phyloP scores from a whole-genome alignment of 1,140 invertebrate genomes.

The Conus ventricosus region DNA sequence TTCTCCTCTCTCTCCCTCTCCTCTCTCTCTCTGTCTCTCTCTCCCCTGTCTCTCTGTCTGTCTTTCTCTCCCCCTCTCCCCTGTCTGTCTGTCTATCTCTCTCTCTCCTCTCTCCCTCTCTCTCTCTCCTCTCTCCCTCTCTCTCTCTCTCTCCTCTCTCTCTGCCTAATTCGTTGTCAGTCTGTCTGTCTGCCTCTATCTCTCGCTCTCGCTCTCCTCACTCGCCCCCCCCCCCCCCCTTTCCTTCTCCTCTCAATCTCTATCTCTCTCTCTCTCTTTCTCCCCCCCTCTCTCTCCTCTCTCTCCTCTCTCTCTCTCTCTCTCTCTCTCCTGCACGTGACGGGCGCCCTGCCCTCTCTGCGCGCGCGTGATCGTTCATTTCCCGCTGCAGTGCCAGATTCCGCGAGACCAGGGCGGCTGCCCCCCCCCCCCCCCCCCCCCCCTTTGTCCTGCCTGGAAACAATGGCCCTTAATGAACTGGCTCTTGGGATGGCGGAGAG shows the following conservation, averaged over 20 bases:
- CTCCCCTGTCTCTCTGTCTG: background rate
- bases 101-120: background rate
- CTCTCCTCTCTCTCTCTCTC: background rate
- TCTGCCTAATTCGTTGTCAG: background rate
- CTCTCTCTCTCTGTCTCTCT: background rate
- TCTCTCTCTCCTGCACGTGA: background rate
- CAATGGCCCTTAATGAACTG: slow-evolving; percentile 25
- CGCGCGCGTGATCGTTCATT: slow-evolving; percentile 10
- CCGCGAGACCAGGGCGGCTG: background rate
- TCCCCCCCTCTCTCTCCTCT: background rate
- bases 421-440: background rate
- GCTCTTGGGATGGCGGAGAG: background rate
- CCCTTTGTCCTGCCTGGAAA: slow-evolving; percentile 11
- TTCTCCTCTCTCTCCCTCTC: background rate
- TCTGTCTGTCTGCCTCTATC: background rate
- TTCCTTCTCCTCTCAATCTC: background rate
- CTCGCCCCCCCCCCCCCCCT: background rate
- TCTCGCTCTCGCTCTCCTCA: background rate
- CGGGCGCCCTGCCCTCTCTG: no score
- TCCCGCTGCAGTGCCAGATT: background rate
- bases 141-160: background rate
- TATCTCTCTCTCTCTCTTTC: background rate
- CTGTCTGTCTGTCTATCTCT: background rate
- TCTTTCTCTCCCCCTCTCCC: no score
- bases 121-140: background rate